Percentiles rank a stretch among this genome's conserved stretches.
Evolutionary conservation across 2,113 vertebrate genomes (phyloP).

Genomic region (Redunca redunca): DNA sequence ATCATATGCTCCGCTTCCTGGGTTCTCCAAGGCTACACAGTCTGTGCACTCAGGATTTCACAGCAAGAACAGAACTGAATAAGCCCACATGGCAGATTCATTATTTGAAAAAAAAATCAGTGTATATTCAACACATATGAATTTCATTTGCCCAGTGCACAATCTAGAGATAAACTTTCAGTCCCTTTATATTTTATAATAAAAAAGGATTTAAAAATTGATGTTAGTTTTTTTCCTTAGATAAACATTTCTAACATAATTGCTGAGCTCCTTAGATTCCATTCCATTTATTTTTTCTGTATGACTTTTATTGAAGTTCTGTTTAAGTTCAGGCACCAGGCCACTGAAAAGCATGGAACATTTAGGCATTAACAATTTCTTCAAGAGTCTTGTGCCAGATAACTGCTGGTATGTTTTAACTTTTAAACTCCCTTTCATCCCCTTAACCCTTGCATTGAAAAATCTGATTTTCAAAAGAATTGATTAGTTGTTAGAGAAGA

Average conservation of each 20-base stretch:
- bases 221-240: slow-evolving; percentile 37
- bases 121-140: slow-evolving; percentile 52
- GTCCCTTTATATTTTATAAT: slow-evolving; percentile 58
- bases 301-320: slow-evolving; percentile 63
- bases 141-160: slow-evolving; percentile 67
- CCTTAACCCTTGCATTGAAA: slow-evolving; percentile 32
- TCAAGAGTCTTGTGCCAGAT: background rate
- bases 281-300: slow-evolving; percentile 69
- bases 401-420: slow-evolving; percentile 13
- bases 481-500: background rate
- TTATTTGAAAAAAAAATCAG: slow-evolving; percentile 13
- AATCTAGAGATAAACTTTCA: slow-evolving; percentile 70
- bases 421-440: slow-evolving; percentile 1
- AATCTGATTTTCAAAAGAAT: background rate
- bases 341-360: background rate
- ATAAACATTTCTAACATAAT: slow-evolving; percentile 62
- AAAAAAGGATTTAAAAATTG: slow-evolving; percentile 40
- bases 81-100: background rate
- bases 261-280: slow-evolving; percentile 53
- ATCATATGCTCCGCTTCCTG: background rate
- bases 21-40: background rate
- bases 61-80: background rate
- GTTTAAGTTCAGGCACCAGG: slow-evolving; percentile 59
- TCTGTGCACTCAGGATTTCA: background rate
- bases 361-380: slow-evolving; percentile 39